These are phyloP conservation scores for Planiliza haematocheilus DNA, from an alignment of 2,113 vertebrate species.

Conservation along the genomic window DNA sequence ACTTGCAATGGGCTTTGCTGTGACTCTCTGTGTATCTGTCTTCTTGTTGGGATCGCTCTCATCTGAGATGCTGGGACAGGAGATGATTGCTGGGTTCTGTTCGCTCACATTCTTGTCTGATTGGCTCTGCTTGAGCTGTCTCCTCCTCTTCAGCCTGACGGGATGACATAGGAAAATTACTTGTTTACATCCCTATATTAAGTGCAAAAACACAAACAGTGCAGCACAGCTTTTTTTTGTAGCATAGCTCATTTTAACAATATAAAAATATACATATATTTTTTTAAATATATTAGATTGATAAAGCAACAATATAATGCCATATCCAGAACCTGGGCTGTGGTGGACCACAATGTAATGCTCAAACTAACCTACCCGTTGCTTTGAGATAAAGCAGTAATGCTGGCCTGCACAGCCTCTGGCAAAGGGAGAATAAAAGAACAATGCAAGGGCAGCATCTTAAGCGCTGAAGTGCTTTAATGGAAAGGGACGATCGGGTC, in stretches of 20 bases:
- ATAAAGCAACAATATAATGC: constrained; percentile 26
- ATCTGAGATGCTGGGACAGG: constrained; percentile 43
- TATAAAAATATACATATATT: too few species aligned
- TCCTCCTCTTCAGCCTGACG: constrained; percentile 80
- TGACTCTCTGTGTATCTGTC: constrained; percentile 46
- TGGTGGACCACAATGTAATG: constrained; percentile 48
- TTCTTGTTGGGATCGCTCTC: constrained; percentile 56
- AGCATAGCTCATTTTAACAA: too few species aligned
- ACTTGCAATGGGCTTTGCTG: constrained; percentile 31
- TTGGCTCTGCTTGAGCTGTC: constrained; percentile 79
- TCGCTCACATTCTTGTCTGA: constrained; percentile 72
- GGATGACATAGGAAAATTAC: constrained; percentile 9
- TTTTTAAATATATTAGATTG: too few species aligned
- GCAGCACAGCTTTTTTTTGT: neutral
- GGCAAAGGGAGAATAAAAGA: neutral
- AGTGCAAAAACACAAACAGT: neutral
- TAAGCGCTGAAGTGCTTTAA: constrained; percentile 61
- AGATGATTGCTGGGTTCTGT: constrained; percentile 72
- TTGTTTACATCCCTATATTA: neutral
- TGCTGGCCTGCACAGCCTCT: neutral
- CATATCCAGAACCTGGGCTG: neutral
- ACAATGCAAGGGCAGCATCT: constrained; percentile 11
- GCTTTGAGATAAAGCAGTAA: constrained; percentile 10
- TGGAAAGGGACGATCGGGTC: constrained; percentile 65
- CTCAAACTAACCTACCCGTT: constrained; percentile 40